These are phyloP conservation scores for Clarias laeviceps DNA, from an alignment of 2,797 vertebrate genomes.

Conservation along the genomic window DNA sequence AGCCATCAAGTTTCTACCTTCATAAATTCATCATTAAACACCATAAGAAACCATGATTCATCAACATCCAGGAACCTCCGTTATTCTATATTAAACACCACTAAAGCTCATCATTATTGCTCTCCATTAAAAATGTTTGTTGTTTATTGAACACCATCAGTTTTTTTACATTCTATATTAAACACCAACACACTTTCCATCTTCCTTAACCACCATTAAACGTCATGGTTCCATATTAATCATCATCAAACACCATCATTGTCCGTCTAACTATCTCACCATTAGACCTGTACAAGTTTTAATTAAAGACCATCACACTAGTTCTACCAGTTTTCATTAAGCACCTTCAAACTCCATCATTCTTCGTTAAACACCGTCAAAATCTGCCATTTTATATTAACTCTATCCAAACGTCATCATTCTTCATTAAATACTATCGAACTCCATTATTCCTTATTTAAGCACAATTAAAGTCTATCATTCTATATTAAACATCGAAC, in stretches of 20 bases:
- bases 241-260: neutral
- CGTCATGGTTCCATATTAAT: neutral
- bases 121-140: too few species aligned
- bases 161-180: neutral
- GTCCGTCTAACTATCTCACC: neutral
- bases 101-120: too few species aligned
- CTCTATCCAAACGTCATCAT: neutral
- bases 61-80: neutral
- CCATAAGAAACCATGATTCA: neutral
- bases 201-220: neutral
- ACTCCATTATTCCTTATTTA: neutral
- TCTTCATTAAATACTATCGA: neutral
- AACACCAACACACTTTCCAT: neutral
- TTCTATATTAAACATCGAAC: neutral
- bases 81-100: neutral
- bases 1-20: too few species aligned
- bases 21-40: neutral
- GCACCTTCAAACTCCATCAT: neutral
- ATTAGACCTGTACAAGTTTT: neutral
- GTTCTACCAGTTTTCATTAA: neutral
- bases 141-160: neutral
- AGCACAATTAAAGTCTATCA: neutral
- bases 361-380: neutral
- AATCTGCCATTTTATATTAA: neutral
- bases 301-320: neutral